Evolutionary conservation across 2,888 invertebrate species (phyloP).

Genomic region (Xylocampa areola): DNA sequence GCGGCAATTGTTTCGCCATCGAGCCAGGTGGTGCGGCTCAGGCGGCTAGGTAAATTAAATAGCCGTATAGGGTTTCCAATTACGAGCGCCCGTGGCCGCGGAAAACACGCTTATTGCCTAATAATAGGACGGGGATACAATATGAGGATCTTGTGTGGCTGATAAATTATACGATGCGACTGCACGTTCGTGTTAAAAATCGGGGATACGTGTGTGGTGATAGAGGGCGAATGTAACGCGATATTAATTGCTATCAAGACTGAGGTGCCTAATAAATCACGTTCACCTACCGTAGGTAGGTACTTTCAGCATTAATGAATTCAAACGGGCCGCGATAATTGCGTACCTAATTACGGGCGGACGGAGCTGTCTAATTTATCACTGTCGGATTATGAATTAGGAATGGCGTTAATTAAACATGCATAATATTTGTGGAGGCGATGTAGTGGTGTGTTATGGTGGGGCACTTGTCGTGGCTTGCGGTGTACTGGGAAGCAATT

Average conservation of each 20-base stretch:
- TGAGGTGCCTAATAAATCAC: conserved; percentile 83
- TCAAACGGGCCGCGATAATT: conserved; percentile 88
- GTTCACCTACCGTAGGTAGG: conserved; percentile 74
- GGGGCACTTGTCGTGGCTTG: conserved; percentile 46
- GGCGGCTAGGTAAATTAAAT: conserved; percentile 86
- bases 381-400: conserved; percentile 89
- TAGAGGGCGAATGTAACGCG: conserved; percentile 69
- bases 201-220: conserved; percentile 47
- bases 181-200: conserved; percentile 69
- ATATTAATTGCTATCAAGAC: conserved; percentile 85
- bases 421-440: conserved; percentile 84
- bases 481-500: conserved; percentile 17
- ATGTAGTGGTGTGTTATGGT: conserved; percentile 61
- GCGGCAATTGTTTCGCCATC: conserved; percentile 88
- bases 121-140: conserved; percentile 81
- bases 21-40: conserved; percentile 84
- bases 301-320: conserved; percentile 86
- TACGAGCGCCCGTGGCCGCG: conserved; percentile 77
- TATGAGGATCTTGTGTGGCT: conserved; percentile 77
- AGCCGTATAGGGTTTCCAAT: conserved; percentile 86
- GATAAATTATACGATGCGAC: conserved; percentile 78
- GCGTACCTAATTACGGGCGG: conserved; percentile 87
- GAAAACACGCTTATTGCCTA: conserved; percentile 83
- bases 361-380: conserved; percentile 86
- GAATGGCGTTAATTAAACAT: conserved; percentile 87